Evolutionary conservation across 2,113 vertebrate species (phyloP).

Genomic region (Coregonus clupeaformis): DNA sequence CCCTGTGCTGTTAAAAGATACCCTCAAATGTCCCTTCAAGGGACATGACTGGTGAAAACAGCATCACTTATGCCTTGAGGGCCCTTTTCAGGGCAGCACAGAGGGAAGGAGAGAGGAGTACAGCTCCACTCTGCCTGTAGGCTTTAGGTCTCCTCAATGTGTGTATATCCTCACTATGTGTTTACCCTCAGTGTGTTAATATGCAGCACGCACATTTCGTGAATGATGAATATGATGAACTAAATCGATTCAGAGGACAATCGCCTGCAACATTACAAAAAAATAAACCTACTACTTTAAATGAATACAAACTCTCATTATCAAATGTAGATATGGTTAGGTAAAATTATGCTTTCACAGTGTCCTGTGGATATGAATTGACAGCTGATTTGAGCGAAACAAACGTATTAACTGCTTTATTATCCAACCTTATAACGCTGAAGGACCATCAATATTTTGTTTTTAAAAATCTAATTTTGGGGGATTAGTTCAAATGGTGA

Average conservation of each 20-base stretch:
- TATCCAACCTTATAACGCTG: conserved; percentile 42
- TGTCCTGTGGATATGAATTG: conserved; percentile 34
- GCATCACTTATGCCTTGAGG: conserved; percentile 29
- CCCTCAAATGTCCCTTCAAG: conserved; percentile 31
- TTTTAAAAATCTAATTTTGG: conserved; percentile 52
- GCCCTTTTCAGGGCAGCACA: conserved; percentile 27
- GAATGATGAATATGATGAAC: neutral
- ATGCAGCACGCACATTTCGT: neutral
- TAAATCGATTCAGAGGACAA: too few species aligned
- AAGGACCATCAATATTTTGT: conserved; percentile 46
- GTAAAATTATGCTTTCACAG: neutral
- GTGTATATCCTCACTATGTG: neutral
- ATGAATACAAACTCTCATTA: too few species aligned
- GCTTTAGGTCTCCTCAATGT: conserved; percentile 3
- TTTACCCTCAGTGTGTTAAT: neutral
- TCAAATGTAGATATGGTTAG: neutral
- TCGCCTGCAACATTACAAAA: too few species aligned
- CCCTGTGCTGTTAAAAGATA: conserved; percentile 40
- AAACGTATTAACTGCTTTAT: conserved; percentile 52
- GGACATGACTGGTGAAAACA: conserved; percentile 6
- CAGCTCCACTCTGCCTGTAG: neutral
- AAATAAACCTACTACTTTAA: too few species aligned
- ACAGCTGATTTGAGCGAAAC: conserved; percentile 34
- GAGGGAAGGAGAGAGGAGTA: neutral
- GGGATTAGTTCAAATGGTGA: conserved; percentile 46